phyloP scores from a whole-genome alignment of 2,797 vertebrate species.

The Scleropages formosus region DNA sequence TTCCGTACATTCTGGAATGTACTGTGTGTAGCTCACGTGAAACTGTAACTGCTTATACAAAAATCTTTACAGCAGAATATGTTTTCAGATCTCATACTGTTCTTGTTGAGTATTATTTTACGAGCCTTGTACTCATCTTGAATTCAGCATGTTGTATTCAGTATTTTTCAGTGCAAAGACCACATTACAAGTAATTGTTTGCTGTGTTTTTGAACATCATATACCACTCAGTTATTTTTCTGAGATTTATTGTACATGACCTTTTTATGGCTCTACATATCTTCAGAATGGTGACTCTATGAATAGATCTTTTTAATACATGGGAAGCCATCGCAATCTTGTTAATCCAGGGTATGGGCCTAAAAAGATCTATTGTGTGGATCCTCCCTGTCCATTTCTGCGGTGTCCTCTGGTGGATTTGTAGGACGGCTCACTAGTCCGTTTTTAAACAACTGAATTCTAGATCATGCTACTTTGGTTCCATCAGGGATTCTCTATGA shows the following conservation, averaged over 20 bases:
- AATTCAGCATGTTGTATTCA: no score
- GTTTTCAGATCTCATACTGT: no score
- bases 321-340: conserved; percentile 8
- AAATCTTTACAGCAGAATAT: no score
- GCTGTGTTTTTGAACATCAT: conserved; percentile 17
- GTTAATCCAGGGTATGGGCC: conserved; percentile 6
- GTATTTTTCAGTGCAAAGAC: no score
- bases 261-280: not conserved
- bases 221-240: conserved; percentile 13
- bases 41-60: no score
- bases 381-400: conserved; percentile 14
- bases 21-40: no score
- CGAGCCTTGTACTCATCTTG: no score
- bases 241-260: no score
- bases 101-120: no score
- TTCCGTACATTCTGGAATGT: no score
- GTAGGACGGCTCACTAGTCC: not conserved
- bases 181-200: no score
- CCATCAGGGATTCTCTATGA: conserved; percentile 22
- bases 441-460: conserved; percentile 20
- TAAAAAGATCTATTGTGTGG: conserved; percentile 13
- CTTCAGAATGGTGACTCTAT: not conserved
- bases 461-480: conserved; percentile 26
- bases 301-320: conserved; percentile 12
- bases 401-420: not conserved